Percentiles rank a stretch among this genome's conserved stretches.
Evolutionary conservation across 2,113 vertebrate genomes (phyloP).

Genomic region (Gambusia affinis): DNA sequence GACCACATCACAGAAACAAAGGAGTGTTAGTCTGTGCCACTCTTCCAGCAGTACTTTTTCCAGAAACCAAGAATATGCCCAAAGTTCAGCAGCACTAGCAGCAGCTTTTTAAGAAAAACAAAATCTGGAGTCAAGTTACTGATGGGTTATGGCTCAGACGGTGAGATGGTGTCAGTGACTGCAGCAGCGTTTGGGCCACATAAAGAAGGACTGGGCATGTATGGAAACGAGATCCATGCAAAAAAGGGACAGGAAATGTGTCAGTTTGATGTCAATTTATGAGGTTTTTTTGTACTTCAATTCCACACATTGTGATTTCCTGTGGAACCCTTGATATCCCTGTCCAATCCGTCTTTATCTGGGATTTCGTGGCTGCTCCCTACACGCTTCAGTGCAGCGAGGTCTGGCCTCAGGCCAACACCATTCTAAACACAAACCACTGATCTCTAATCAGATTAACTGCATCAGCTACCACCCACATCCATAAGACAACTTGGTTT

Average conservation of each 20-base stretch:
- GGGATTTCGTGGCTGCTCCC: constrained; percentile 43
- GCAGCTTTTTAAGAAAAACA: background rate
- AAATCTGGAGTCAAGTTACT: constrained; percentile 4
- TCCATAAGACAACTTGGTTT: background rate
- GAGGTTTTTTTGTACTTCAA: too few relatives aligned
- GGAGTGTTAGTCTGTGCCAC: constrained; percentile 54
- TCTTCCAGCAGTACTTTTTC: constrained; percentile 34
- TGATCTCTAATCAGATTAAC: constrained; percentile 34
- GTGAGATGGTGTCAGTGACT: constrained; percentile 46
- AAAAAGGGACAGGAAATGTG: background rate
- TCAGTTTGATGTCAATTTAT: background rate
- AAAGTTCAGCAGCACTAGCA: background rate
- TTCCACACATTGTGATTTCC: constrained; percentile 17
- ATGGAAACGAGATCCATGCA: constrained; percentile 1
- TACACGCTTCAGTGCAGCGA: constrained; percentile 47
- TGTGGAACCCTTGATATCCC: constrained; percentile 43
- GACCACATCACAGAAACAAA: constrained; percentile 49
- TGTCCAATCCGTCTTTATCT: constrained; percentile 47
- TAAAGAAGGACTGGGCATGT: constrained; percentile 36
- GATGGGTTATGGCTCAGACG: constrained; percentile 34
- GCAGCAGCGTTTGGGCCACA: constrained; percentile 32
- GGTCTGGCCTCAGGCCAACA: constrained; percentile 26
- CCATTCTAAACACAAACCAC: constrained; percentile 62
- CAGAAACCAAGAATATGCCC: constrained; percentile 11
- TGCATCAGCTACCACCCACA: constrained; percentile 3